Evolutionary conservation across 2,113 vertebrate genomes (phyloP).

Genomic region (Rhodinocichla rosea): DNA sequence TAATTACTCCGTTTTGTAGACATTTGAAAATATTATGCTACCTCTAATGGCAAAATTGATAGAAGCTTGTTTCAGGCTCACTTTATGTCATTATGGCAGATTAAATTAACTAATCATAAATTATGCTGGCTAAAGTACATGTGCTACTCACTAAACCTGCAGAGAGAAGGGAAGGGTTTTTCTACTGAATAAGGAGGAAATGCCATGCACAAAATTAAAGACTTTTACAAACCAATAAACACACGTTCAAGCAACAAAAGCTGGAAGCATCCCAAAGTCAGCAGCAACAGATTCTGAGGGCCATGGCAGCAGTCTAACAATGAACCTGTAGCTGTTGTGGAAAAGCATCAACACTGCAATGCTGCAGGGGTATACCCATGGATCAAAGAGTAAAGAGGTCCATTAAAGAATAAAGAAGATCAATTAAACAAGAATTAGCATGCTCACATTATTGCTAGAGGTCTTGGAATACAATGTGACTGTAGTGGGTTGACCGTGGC

Average conservation of each 20-base stretch:
- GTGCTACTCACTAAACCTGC: conserved; percentile 57
- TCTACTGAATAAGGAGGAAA: not conserved
- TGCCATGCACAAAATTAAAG: not conserved
- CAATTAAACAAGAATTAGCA: not conserved
- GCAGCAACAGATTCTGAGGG: not conserved
- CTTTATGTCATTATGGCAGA: conserved; percentile 66
- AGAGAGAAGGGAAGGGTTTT: not conserved
- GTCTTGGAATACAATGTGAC: not conserved
- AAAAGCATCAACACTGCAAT: not conserved
- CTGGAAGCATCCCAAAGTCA: not conserved
- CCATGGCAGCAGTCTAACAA: not conserved
- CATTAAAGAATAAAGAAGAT: not conserved
- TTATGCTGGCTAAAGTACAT: conserved; percentile 61
- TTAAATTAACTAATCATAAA: conserved; percentile 74
- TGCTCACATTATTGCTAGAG: not conserved
- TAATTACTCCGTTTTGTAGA: conserved; percentile 67
- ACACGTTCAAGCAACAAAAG: not conserved
- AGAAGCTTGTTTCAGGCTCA: conserved; percentile 65
- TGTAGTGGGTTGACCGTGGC: rapidly evolving
- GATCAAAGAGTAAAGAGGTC: not conserved
- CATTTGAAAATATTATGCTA: conserved; percentile 72
- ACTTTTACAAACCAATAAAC: not conserved
- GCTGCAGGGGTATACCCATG: not conserved
- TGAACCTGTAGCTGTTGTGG: not conserved
- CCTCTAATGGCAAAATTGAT: conserved; percentile 65